Percentiles rank a stretch among this genome's conserved stretches.
Conservation (phyloP, 2,797 vertebrate species). For the Novumbra hubbsi region DNA sequence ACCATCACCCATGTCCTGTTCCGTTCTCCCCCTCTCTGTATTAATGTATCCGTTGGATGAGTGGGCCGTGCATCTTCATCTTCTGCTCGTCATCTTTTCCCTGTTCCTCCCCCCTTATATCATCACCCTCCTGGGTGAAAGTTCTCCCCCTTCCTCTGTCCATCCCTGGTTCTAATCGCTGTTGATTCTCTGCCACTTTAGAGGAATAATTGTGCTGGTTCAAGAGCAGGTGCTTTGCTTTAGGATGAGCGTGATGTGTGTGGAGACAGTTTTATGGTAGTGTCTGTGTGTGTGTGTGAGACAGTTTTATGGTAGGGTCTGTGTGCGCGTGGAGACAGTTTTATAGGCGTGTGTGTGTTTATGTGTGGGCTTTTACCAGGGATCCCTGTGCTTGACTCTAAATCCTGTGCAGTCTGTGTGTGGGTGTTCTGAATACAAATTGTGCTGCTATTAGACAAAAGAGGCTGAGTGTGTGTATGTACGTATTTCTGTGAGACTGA, state of each 20-base stretch:
- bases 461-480: slow-evolving; percentile 5
- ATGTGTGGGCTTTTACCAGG: slow-evolving; percentile 21
- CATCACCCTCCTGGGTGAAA: background rate
- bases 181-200: background rate
- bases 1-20: slow-evolving; percentile 5
- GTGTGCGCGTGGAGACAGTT: slow-evolving; percentile 2
- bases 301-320: background rate
- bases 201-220: background rate
- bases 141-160: background rate
- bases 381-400: slow-evolving; percentile 39
- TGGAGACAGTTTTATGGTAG: background rate
- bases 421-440: slow-evolving; percentile 39
- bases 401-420: slow-evolving; percentile 32
- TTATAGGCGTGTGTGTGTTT: background rate
- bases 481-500: background rate
- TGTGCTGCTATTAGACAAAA: slow-evolving; percentile 18
- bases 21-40: slow-evolving; percentile 13
- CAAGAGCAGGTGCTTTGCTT: background rate
- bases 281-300: slow-evolving; percentile 5
- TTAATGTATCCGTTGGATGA: background rate
- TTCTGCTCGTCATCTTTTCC: slow-evolving; percentile 20
- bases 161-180: background rate
- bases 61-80: slow-evolving; percentile 17
- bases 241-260: background rate
- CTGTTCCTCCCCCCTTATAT: slow-evolving; percentile 1